Evolutionary conservation across 2,888 invertebrate genomes (phyloP).

Genomic region (Atethmia centrago): DNA sequence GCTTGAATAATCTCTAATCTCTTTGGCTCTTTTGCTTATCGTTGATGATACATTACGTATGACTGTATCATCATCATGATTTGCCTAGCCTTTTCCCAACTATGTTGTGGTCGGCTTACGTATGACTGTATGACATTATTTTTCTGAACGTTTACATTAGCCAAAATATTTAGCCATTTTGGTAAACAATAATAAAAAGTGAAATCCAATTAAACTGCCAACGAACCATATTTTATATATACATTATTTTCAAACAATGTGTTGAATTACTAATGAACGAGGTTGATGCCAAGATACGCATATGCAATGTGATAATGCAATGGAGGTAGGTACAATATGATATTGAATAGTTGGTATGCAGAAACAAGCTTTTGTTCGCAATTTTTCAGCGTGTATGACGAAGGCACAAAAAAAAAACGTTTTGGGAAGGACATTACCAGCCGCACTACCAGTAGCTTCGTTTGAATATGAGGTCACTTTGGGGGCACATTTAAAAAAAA

Average conservation of each 20-base stretch:
- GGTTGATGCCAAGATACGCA: constrained; percentile 44
- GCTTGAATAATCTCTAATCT: neutral
- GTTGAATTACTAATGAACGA: constrained; percentile 48
- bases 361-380: neutral
- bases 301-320: neutral
- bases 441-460: too few species aligned
- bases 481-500: too few species aligned
- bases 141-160: neutral
- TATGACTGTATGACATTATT: too few species aligned
- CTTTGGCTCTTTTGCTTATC: neutral
- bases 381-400: neutral
- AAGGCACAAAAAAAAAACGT: neutral
- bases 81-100: too few species aligned
- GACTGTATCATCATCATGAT: too few species aligned
- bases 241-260: constrained; percentile 35
- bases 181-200: constrained; percentile 17
- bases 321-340: neutral
- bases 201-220: constrained; percentile 7
- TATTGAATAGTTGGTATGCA: neutral
- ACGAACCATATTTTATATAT: constrained; percentile 6
- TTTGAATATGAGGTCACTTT: too few species aligned
- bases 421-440: too few species aligned
- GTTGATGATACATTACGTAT: neutral
- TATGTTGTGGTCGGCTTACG: too few species aligned
- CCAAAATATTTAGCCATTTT: neutral